Evolutionary conservation across 2,797 vertebrate species (phyloP), one percentile per base, ranked within the genome.

Genomic region (Pteropus rufus): DNA sequence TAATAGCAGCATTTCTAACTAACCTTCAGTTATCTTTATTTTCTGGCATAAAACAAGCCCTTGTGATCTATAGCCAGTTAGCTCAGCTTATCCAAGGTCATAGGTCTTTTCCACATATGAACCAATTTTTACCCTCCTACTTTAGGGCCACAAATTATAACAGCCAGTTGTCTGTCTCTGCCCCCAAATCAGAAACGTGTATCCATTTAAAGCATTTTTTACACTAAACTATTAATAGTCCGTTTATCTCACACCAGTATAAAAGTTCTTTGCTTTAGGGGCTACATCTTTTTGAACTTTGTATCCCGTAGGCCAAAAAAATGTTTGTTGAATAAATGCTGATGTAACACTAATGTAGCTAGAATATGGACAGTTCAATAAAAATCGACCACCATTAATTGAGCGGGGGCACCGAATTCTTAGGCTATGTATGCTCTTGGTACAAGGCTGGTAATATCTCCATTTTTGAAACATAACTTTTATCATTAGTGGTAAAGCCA

Each of bases 1-100:
- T 7, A 81, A 87, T 2, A 77, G n/a, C 7, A 81, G 49, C 54
- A 84, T 85, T 81, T 89, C 75, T 92, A 93, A 89, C 29, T 31
- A 65, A 64, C 39, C 39, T 46, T 87, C 29, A 54, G 54, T 58
- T 95, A 67, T 81, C 52, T 85, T 84, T 79, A 89, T 64, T 82
- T 96, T 64, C 72, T 70, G 81, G 44, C 93, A 80, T 79, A 89
- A 93, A 91, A 62, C 7, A 79, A 86, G 70, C 31, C 56, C 21
- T 69, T 81, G 62, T 60, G 60, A 26, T 69, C 21, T 67, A 73
- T 34, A 31, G 56, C 34, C 31, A 88, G 39, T 73, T 67, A 80
- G 39, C 46, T 90, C 41, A 86, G 49, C 49, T 95, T 46, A 76
- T 41, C n/a, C 36, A 87, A 86, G 89, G 41, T 67, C 39, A 87